Base-by-base conservation (phyloP, 2,888 invertebrate species). In the Automeris io region DNA sequence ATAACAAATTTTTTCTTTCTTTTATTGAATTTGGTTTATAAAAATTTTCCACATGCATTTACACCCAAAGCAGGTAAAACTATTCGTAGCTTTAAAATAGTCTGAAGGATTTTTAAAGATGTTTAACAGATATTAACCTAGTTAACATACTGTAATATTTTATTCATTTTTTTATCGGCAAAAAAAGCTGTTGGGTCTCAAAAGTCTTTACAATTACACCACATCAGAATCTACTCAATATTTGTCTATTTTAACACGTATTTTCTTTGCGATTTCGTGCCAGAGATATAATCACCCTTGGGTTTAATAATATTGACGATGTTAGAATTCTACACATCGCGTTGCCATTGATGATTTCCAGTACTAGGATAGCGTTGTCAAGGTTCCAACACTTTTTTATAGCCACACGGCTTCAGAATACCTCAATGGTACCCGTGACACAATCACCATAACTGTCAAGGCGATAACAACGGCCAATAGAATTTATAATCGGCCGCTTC, bases 401-500 rank as follows among this genome's bases (percentile, higher is more conserved):
- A 31, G 45, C 43, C 39, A 35, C 57, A 68, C 63, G 57, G 33
- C 51, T 43, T 40, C 42, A 42, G 70, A 63, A 70, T 70, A 64
- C 49, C 48, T 53, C 55, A 60, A 50, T 51, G 48, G 41, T 53
- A 38, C 49, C 46, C 45, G 48, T 68, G 68, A 66, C 60, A 61
- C 61, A 69, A 69, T 60, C 61, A 50, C 53, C 54, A 55, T 57
- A 51, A 39, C 39, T 53, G 61, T 45, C 47, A 49, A 47, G 47
- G 47, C 42, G 39, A 35, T 36, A 39, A 41, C 44, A 49, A 48
- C 51, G 49, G 32, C 46, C 46, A 45, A 49, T 46, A 42, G 51
- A 63, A 61, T 70, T 61, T 63, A 63, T 61, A 49, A 58, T 58
- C 41, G 47, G 47, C 45, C 41, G 48, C 57, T 68, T 73, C 72